Percentiles rank a stretch among this genome's conserved stretches.
phyloP scores from a whole-genome alignment of 2,113 vertebrate species.

The Prunella himalayana region DNA sequence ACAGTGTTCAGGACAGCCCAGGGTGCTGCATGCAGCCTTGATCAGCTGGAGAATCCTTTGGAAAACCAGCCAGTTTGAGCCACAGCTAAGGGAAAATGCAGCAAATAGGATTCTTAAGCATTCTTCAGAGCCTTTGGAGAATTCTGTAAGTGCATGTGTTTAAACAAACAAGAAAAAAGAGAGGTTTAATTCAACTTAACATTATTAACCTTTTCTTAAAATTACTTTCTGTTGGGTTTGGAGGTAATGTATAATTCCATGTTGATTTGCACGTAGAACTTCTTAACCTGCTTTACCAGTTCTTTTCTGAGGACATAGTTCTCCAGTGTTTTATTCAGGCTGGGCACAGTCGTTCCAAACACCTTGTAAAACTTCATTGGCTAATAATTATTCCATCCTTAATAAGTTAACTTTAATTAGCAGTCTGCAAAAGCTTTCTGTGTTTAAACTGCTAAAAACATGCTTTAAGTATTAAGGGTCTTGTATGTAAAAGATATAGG shows the following conservation, averaged over 20 bases:
- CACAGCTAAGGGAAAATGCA: not conserved
- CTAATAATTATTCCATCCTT: not conserved
- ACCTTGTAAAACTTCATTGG: not conserved
- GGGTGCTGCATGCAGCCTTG: not conserved
- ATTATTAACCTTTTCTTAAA: not conserved
- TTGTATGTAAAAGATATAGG: not conserved
- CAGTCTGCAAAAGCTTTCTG: not conserved
- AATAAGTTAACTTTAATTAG: not conserved
- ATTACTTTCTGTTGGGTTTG: not conserved
- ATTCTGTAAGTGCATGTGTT: not conserved
- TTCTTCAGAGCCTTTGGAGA: not conserved
- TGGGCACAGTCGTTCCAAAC: not conserved
- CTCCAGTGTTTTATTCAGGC: not conserved
- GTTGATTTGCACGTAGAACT: not conserved
- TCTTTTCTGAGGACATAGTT: not conserved
- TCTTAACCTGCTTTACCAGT: not conserved
- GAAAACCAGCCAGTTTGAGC: not conserved
- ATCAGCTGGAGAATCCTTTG: not conserved
- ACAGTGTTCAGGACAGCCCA: accelerated
- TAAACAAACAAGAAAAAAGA: not conserved
- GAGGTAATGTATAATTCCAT: not conserved
- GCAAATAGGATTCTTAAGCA: not conserved
- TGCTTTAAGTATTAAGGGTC: not conserved
- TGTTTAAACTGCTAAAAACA: not conserved
- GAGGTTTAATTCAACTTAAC: not conserved